Evolutionary conservation across 1,140 invertebrate species (phyloP).

Genomic region (Neodiprion lecontei): DNA sequence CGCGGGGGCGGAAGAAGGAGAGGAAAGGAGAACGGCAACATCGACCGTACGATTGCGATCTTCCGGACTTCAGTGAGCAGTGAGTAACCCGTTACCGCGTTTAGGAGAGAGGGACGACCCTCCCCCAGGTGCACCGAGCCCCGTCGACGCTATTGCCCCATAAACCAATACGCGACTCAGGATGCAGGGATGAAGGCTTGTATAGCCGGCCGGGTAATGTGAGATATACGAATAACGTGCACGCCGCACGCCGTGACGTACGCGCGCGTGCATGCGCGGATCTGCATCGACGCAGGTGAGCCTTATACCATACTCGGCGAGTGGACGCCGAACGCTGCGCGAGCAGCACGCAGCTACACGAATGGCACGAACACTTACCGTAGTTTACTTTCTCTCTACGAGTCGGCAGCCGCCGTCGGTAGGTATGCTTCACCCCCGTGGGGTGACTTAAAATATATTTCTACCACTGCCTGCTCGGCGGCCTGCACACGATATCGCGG

Average conservation of each 20-base stretch:
- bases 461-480: slow-evolving; percentile 7
- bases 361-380: too few species aligned
- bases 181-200: not conserved
- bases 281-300: too few species aligned
- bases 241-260: not conserved
- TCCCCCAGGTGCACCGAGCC: not conserved
- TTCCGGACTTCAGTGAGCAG: not conserved
- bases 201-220: not conserved
- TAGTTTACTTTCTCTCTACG: too few species aligned
- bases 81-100: not conserved
- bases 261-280: not conserved
- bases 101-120: not conserved
- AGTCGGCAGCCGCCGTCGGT: too few species aligned
- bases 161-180: not conserved
- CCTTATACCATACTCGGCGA: too few species aligned
- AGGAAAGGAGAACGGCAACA: not conserved
- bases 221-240: not conserved
- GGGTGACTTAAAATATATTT: slow-evolving; percentile 26
- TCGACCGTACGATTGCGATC: slow-evolving; percentile 3
- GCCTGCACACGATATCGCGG: slow-evolving; percentile 44
- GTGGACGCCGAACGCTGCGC: not conserved
- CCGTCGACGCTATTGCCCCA: not conserved
- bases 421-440: not conserved
- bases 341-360: not conserved
- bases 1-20: not conserved